Conservation (phyloP, 2,113 vertebrate genomes). For the Laticauda colubrina region DNA sequence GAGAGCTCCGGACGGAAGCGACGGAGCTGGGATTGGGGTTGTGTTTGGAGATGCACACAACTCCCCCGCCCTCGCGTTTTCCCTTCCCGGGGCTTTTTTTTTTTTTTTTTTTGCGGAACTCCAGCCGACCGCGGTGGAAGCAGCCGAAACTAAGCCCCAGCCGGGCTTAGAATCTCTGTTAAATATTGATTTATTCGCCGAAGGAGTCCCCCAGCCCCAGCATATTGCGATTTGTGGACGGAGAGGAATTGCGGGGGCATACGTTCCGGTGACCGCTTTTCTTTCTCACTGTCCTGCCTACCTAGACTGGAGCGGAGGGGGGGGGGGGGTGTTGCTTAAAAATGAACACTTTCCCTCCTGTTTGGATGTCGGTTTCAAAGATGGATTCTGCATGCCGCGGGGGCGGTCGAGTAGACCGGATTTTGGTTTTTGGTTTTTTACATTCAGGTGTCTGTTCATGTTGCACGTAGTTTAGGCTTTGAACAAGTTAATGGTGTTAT, state of each 20-base stretch:
- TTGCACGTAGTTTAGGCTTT: not conserved
- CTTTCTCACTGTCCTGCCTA: not conserved
- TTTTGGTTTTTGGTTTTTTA: too few relatives aligned
- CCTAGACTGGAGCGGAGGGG: rapidly evolving
- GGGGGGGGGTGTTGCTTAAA: too few relatives aligned
- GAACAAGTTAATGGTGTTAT: not conserved
- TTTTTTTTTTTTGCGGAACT: not conserved
- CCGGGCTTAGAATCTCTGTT: not conserved
- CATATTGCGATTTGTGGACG: not conserved
- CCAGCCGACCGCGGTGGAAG: not conserved
- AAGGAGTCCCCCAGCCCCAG: not conserved
- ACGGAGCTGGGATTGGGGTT: not conserved
- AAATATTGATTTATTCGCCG: not conserved
- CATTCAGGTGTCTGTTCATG: not conserved
- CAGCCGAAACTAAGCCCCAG: not conserved
- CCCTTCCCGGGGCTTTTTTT: not conserved
- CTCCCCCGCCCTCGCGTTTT: not conserved
- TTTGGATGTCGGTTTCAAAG: not conserved
- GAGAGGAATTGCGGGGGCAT: not conserved
- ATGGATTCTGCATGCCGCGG: not conserved
- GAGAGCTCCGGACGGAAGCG: not conserved
- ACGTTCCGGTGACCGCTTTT: not conserved
- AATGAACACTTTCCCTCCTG: not conserved
- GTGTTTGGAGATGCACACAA: not conserved
- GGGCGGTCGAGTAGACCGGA: not conserved